Evolutionary conservation across 1,140 invertebrate species (phyloP).

Genomic region (Drosophila ohnishii): DNA sequence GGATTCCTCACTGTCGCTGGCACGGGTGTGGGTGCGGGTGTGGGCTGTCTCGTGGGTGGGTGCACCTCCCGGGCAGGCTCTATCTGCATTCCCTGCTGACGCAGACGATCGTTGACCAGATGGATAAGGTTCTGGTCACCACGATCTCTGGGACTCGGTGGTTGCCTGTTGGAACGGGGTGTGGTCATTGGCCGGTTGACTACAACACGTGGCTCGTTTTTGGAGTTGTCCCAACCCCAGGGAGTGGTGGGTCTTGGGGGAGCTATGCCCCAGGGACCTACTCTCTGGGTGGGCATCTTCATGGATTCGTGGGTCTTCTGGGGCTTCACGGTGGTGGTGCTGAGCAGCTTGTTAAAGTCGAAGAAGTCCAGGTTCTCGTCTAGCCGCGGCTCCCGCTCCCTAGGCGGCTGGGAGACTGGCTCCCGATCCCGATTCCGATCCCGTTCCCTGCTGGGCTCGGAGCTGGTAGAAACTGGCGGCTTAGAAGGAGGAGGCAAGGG

Average conservation of each 20-base stretch:
- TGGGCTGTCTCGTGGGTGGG: not conserved
- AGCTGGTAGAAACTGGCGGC: not conserved
- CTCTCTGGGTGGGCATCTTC: conserved; percentile 15
- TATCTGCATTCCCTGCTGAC: conserved; percentile 61
- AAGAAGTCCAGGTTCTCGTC: conserved; percentile 29
- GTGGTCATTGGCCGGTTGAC: conserved; percentile 18
- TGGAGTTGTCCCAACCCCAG: conserved; percentile 12
- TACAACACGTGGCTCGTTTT: conserved; percentile 5
- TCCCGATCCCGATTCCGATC: not conserved
- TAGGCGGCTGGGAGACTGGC: not conserved
- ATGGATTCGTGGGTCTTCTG: conserved; percentile 32
- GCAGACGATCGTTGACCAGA: conserved; percentile 54
- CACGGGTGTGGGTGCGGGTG: not conserved
- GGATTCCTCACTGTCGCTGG: conserved; percentile 17
- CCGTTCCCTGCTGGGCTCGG: not conserved
- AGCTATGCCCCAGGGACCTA: conserved; percentile 31
- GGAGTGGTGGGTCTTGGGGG: not conserved
- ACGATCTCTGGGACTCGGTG: not conserved
- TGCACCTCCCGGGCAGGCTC: conserved; percentile 29
- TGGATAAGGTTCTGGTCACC: conserved; percentile 20
- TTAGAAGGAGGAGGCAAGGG: not conserved
- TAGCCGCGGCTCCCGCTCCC: conserved; percentile 7
- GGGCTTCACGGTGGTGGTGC: conserved; percentile 19
- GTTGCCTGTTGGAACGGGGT: not conserved
- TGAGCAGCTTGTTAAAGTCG: conserved; percentile 37